phyloP scores from a whole-genome alignment of 2,113 vertebrate species.

The Cyrtonyx montezumae region DNA sequence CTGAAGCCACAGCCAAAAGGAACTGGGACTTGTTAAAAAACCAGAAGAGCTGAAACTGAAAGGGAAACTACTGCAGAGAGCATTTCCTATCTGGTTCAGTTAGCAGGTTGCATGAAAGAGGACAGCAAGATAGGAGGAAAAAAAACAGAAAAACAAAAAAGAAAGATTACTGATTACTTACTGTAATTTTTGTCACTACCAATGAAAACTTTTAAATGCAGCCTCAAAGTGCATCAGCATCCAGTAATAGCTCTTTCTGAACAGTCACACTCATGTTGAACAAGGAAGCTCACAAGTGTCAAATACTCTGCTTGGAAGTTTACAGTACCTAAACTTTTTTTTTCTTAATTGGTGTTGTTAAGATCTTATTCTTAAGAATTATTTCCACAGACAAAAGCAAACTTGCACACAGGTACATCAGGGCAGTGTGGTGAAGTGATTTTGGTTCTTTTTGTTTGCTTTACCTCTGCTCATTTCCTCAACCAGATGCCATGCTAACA shows the following conservation, averaged over 20 bases:
- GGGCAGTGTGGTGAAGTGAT: background rate
- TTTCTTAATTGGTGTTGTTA: background rate
- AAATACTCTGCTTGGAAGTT: background rate
- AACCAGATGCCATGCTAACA: background rate
- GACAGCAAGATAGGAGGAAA: background rate
- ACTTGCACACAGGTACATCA: background rate
- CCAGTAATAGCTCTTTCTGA: background rate
- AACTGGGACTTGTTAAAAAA: conserved; percentile 17
- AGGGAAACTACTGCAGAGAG: conserved; percentile 17
- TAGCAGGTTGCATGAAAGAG: background rate
- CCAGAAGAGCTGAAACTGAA: background rate
- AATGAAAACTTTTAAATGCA: background rate
- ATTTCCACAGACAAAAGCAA: conserved; percentile 33
- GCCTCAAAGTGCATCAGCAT: background rate
- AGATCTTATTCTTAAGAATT: too few relatives aligned
- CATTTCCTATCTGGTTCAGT: conserved; percentile 1
- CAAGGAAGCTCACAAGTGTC: background rate
- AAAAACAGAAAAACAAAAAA: too few relatives aligned
- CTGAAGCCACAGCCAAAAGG: conserved; percentile 14
- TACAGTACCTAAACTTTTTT: background rate
- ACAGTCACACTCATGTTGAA: background rate
- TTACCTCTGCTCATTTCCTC: background rate
- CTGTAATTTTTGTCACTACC: background rate
- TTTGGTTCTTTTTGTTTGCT: background rate
- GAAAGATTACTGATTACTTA: background rate